Conservation (phyloP, 1,140 invertebrate genomes). For the Heliconius hewitsoni region DNA sequence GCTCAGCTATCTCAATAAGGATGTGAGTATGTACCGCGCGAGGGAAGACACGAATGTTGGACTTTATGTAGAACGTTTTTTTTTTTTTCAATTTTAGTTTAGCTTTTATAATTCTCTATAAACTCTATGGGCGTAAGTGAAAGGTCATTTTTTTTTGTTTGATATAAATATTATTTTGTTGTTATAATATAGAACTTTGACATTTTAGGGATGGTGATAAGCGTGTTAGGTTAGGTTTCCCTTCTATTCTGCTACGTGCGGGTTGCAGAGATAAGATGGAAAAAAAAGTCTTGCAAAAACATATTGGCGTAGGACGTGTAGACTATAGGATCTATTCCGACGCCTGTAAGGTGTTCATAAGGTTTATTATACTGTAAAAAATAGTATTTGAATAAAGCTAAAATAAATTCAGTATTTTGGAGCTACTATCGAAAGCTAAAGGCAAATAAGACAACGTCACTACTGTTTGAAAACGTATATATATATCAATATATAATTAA, state of each 20-base stretch:
- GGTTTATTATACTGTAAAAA: too few species aligned
- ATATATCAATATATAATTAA: too few species aligned
- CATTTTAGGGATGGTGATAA: background rate
- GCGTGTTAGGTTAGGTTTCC: background rate
- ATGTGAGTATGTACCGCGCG: constrained; percentile 86
- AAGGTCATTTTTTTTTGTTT: background rate
- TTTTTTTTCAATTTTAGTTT: background rate
- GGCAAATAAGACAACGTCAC: background rate
- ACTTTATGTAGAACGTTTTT: background rate
- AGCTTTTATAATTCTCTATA: background rate
- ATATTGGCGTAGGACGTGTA: background rate
- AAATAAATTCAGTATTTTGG: background rate
- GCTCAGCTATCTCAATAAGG: constrained; percentile 97
- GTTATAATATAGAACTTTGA: background rate
- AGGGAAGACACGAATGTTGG: background rate
- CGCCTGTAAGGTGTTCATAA: too few species aligned
- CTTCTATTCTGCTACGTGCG: too few species aligned
- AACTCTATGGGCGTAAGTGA: too few species aligned
- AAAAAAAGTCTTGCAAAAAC: too few species aligned
- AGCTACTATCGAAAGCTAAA: background rate
- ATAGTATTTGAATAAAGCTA: too few species aligned
- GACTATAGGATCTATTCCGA: background rate
- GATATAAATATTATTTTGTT: background rate
- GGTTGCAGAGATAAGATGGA: too few species aligned
- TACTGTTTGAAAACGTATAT: background rate